Percentiles rank a stretch among this genome's conserved stretches.
These are phyloP conservation scores for Ostrea denselamellosa DNA, from an alignment of 1,140 invertebrate genomes.

Conservation along the genomic window DNA sequence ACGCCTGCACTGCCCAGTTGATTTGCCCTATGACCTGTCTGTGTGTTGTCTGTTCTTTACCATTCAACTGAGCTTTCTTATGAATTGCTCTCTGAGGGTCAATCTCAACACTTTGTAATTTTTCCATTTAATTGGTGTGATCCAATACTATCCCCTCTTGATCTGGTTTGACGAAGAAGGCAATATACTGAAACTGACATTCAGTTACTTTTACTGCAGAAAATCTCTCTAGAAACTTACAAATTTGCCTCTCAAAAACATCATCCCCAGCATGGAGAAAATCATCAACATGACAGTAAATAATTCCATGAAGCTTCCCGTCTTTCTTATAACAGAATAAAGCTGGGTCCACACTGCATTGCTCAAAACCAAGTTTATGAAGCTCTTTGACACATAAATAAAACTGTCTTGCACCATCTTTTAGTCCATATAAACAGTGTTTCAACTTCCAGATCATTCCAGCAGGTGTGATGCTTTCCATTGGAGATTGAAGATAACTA, in stretches of 20 bases:
- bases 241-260: too few species aligned
- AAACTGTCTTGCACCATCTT: constrained; percentile 53
- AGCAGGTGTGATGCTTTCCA: constrained; percentile 39
- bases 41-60: constrained; percentile 47
- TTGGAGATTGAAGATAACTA: constrained; percentile 53
- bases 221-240: constrained; percentile 53
- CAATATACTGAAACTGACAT: constrained; percentile 53
- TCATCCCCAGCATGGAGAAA: constrained; percentile 52
- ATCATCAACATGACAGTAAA: constrained; percentile 48
- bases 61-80: constrained; percentile 32
- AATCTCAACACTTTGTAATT: constrained; percentile 39
- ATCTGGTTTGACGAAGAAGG: constrained; percentile 48
- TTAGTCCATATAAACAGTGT: constrained; percentile 53
- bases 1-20: constrained; percentile 57
- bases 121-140: constrained; percentile 52
- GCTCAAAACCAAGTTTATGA: constrained; percentile 32
- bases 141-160: constrained; percentile 52
- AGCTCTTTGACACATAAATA: constrained; percentile 51
- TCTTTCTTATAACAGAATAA: constrained; percentile 35
- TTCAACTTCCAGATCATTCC: constrained; percentile 53
- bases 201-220: constrained; percentile 55
- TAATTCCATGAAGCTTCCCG: constrained; percentile 35
- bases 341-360: constrained; percentile 49
- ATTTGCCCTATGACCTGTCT: constrained; percentile 49
- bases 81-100: constrained; percentile 39